phyloP scores from a whole-genome alignment of 2,888 invertebrate species.

The Hymenopus coronatus region DNA sequence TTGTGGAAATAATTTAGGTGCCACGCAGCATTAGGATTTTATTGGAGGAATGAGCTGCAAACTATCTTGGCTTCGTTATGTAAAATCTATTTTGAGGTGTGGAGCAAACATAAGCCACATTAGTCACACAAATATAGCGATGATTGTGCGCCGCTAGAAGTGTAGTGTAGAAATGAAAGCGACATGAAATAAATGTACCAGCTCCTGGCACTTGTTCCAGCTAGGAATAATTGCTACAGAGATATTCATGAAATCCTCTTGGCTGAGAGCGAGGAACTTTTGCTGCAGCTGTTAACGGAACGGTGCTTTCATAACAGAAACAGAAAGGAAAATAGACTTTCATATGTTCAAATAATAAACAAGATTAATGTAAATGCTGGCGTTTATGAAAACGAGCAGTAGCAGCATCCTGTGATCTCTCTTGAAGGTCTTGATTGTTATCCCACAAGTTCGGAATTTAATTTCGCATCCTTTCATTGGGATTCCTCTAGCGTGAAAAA shows the following conservation, averaged over 20 bases:
- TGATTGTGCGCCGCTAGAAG: background rate
- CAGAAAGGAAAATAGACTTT: too few relatives aligned
- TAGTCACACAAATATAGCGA: background rate
- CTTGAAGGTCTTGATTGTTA: too few relatives aligned
- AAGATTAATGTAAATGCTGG: too few relatives aligned
- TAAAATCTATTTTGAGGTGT: background rate
- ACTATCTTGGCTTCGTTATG: background rate
- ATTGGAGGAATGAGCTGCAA: background rate
- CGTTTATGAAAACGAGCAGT: too few relatives aligned
- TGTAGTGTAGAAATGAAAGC: background rate
- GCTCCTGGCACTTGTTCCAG: background rate
- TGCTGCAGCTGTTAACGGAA: background rate
- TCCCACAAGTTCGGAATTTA: too few relatives aligned
- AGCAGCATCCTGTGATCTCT: too few relatives aligned
- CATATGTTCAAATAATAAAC: too few relatives aligned
- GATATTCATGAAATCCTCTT: background rate
- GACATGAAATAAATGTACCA: background rate
- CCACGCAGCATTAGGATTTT: background rate
- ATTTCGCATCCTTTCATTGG: too few relatives aligned
- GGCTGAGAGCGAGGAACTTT: background rate
- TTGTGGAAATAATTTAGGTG: background rate
- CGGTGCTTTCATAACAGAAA: too few relatives aligned
- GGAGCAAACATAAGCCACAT: background rate
- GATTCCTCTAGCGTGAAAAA: too few relatives aligned
- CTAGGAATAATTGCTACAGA: background rate